Evolutionary conservation across 2,113 vertebrate genomes (phyloP).

Genomic region (Sapayoa aenigma): DNA sequence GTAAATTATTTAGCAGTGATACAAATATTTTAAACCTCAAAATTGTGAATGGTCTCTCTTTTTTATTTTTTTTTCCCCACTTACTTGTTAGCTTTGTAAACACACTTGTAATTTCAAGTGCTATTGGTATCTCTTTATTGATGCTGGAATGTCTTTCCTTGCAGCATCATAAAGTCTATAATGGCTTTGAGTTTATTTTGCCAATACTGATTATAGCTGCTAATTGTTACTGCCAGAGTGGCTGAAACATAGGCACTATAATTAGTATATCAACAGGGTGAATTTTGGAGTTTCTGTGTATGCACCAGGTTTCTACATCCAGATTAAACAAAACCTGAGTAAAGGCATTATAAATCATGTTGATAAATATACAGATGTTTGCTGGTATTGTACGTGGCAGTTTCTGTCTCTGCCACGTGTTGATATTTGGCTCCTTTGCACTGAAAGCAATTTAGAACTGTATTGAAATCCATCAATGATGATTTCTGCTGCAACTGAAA

Average conservation of each 20-base stretch:
- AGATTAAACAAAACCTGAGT: neutral
- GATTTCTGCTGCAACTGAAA: neutral
- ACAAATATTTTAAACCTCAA: constrained; percentile 45
- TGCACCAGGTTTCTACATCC: neutral
- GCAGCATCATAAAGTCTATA: neutral
- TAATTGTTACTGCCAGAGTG: neutral
- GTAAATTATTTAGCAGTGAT: constrained; percentile 47
- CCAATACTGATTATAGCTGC: neutral
- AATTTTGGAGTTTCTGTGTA: neutral
- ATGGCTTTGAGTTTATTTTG: constrained; percentile 8
- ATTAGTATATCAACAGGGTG: neutral
- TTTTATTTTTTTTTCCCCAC: neutral
- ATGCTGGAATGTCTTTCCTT: neutral
- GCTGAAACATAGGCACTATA: neutral
- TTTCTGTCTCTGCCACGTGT: neutral
- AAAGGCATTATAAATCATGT: neutral
- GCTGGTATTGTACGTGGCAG: neutral
- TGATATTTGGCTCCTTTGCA: neutral
- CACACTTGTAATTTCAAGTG: constrained; percentile 10
- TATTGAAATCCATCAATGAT: neutral
- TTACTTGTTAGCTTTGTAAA: constrained; percentile 23
- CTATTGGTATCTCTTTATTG: neutral
- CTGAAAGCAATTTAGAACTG: neutral
- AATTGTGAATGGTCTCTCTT: neutral
- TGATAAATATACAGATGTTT: neutral